Evolutionary conservation across 2,113 vertebrate genomes (phyloP), one percentile per base, ranked within the genome.

Genomic region (Pungitius pungitius): DNA sequence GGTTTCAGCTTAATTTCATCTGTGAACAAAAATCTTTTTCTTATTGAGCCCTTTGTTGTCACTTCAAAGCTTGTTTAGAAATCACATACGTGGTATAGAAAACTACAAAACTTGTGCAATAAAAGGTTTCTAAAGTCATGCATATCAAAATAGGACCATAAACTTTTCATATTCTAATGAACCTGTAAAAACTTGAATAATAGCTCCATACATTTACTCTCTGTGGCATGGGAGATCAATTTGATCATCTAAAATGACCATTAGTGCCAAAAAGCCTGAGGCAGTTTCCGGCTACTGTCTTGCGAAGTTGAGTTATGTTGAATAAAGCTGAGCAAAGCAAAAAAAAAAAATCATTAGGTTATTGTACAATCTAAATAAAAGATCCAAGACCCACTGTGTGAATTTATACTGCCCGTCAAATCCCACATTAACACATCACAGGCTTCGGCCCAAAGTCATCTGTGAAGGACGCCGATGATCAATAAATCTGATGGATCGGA

Each of bases 391-490:
- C 51, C 14, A 39, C n/a, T 20, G 30, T 0, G 0, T 62, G 45
- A 64, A 73, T 73, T 78, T 75, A 80, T 60, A 64, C 35, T 3
- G 18, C 67, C 75, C 42, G 69, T 78, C 76, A 69, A 78, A 66
- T 33, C 27, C 30, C 55, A 58, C 69, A 85, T 84, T 69, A 72
- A 67, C 76, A 85, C 64, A 76, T 83, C 65, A 81, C 10, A 84
- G 59, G 59, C 49, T 76, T 24, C 20, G 27, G 18, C 51, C 26
- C 54, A 86, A 84, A 84, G 75, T 80, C 69, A 54, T 71, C 77
- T 7, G 6, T 39, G 56, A 87, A 87, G 80, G 86, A 80, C 83
- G 60, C 14, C 6, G 64, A 62, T 58, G 76, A 90, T 85, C 87
- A 84, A 86, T 89, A 81, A 39, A 77, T 82, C 45, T 49, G 1